Percentiles rank a stretch among this genome's conserved stretches.
Evolutionary conservation across 2,797 vertebrate species (phyloP).

Genomic region (Arrhamphus sclerolepis): DNA sequence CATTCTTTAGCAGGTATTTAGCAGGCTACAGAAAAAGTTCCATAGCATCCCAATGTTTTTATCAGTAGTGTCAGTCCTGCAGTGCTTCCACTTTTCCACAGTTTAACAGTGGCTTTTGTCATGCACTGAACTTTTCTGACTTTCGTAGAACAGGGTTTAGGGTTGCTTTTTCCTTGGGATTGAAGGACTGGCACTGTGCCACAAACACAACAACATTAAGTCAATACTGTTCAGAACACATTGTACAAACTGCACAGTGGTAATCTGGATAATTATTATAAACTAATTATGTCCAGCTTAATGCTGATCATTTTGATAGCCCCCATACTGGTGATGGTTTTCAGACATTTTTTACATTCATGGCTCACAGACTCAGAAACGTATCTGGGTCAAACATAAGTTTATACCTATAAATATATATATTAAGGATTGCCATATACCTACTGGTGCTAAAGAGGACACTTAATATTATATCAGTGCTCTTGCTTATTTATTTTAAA

Average conservation of each 20-base stretch:
- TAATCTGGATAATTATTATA: neutral
- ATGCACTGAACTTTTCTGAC: neutral
- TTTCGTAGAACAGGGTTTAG: neutral
- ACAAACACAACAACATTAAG: constrained; percentile 19
- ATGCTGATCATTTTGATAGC: neutral
- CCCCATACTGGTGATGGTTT: neutral
- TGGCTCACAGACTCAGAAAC: neutral
- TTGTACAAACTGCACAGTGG: neutral
- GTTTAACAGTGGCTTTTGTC: neutral
- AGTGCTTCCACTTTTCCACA: neutral
- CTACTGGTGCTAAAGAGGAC: neutral
- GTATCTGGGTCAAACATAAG: neutral
- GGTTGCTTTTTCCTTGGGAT: constrained; percentile 26
- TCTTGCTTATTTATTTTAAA: no score
- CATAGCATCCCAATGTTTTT: no score
- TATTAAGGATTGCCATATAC: no score
- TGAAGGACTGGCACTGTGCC: constrained; percentile 34
- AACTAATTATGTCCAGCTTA: neutral
- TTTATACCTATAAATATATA: neutral
- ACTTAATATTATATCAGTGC: no score
- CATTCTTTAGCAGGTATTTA: no score
- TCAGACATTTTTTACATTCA: neutral
- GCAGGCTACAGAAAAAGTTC: no score
- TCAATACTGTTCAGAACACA: constrained; percentile 7
- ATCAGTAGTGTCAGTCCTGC: neutral